Percentiles rank a stretch among this genome's conserved stretches.
These are phyloP conservation scores for Probosciger aterrimus DNA, from an alignment of 2,113 vertebrate genomes.

Conservation along the genomic window DNA sequence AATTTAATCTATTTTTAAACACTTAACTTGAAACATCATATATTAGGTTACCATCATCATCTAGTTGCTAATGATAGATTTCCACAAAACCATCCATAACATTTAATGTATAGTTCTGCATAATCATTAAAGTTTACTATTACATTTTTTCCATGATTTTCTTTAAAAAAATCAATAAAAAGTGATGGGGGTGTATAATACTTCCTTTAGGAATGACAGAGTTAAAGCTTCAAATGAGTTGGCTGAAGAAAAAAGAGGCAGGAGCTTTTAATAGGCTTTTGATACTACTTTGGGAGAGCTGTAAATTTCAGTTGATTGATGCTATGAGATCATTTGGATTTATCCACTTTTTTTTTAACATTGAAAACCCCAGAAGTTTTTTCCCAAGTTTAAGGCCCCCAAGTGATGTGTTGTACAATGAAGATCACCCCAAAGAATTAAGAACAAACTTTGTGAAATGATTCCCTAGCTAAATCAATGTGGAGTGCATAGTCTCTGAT, in stretches of 20 bases:
- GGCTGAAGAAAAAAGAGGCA: neutral
- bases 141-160: neutral
- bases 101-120: neutral
- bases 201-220: neutral
- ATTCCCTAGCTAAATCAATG: neutral
- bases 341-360: neutral
- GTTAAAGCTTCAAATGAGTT: neutral
- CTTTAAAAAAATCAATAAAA: conserved; percentile 8
- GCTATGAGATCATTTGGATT: neutral
- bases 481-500: neutral
- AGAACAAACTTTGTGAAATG: neutral
- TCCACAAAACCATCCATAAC: neutral
- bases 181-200: neutral
- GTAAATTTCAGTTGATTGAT: neutral
- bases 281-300: neutral
- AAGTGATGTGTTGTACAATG: neutral
- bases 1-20: neutral
- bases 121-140: neutral
- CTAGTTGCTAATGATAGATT: neutral
- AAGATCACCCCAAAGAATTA: neutral
- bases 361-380: neutral
- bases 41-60: neutral
- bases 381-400: neutral
- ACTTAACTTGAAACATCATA: neutral
- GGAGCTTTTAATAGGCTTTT: neutral